Conservation (phyloP, 1,140 invertebrate species). For the Branchinecta lynchi region DNA sequence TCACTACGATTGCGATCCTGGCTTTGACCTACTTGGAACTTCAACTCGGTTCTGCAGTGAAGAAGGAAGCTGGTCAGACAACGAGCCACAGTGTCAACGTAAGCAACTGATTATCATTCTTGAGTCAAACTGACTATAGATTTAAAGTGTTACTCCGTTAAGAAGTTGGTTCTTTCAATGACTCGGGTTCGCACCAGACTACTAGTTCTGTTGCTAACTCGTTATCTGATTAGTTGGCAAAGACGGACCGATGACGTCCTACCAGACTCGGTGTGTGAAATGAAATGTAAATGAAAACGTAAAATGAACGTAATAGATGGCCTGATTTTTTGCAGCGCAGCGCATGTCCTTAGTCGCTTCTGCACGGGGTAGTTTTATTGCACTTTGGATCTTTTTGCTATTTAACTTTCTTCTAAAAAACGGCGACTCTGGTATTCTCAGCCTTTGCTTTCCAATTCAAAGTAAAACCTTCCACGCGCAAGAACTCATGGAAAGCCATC, state of each 20-base stretch:
- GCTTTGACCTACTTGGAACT: constrained; percentile 30
- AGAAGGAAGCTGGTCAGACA: constrained; percentile 31
- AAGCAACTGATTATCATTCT: background rate
- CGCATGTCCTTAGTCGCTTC: too few species aligned
- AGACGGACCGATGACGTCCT: background rate
- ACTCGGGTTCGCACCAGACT: background rate
- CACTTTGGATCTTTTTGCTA: too few species aligned
- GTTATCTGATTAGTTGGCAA: constrained; percentile 11
- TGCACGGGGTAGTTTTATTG: too few species aligned
- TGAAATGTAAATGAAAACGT: too few species aligned
- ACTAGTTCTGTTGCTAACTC: background rate
- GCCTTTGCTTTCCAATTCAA: too few species aligned
- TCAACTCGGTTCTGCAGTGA: constrained; percentile 29
- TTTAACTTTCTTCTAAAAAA: too few species aligned
- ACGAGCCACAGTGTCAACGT: constrained; percentile 25
- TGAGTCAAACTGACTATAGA: too few species aligned
- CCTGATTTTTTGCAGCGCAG: background rate
- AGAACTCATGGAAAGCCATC: too few species aligned
- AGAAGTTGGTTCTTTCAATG: too few species aligned
- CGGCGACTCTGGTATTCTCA: too few species aligned
- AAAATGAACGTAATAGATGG: constrained; percentile 15
- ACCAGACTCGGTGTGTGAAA: background rate
- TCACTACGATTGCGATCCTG: constrained; percentile 30
- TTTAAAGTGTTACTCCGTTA: too few species aligned
- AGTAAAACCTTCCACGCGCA: too few species aligned